Conservation (phyloP, 2,113 vertebrate genomes). For the Camelus dromedarius region DNA sequence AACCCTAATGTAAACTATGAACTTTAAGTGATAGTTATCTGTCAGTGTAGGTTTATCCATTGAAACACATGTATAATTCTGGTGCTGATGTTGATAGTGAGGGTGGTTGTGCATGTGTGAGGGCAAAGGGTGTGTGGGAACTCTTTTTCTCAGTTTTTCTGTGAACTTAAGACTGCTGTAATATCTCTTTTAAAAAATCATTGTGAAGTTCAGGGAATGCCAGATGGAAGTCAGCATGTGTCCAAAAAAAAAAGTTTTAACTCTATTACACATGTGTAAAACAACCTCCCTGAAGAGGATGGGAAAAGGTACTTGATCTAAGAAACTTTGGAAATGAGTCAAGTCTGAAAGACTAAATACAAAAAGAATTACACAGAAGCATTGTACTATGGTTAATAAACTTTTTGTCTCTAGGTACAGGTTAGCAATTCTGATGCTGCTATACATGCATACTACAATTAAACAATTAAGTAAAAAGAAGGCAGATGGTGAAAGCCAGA, state of each 20-base stretch:
- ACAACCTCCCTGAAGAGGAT: not conserved
- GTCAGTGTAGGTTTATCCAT: not conserved
- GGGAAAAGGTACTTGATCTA: not conserved
- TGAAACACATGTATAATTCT: not conserved
- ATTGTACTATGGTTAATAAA: not conserved
- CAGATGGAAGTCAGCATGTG: not conserved
- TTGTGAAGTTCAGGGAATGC: not conserved
- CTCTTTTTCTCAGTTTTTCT: not conserved
- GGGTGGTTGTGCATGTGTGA: not conserved
- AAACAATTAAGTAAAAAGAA: not conserved
- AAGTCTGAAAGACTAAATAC: not conserved
- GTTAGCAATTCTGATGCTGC: not conserved
- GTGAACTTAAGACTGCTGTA: not conserved
- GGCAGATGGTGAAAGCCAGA: not conserved
- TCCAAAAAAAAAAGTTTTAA: not conserved
- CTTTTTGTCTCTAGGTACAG: not conserved
- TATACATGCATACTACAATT: not conserved
- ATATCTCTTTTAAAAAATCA: not conserved
- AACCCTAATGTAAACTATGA: not conserved
- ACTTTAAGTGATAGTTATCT: not conserved
- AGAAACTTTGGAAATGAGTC: not conserved
- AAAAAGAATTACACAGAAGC: not conserved
- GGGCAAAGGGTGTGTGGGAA: not conserved
- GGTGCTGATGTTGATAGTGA: not conserved
- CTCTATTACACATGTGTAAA: not conserved